Evolutionary conservation across 2,888 invertebrate genomes (phyloP).

Genomic region (Trachelus troglodyta): DNA sequence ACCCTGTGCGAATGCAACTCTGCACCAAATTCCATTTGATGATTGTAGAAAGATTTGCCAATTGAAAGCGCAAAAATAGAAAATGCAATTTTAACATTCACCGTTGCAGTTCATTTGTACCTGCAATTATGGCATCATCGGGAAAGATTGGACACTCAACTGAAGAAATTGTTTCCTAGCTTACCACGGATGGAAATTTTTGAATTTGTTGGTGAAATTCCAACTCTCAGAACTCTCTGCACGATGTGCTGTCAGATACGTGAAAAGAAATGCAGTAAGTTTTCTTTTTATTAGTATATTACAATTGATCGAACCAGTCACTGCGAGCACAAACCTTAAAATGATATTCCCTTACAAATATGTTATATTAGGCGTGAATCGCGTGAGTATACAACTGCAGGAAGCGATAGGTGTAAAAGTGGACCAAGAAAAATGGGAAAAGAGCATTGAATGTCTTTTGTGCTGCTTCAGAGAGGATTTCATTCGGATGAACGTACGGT

Average conservation of each 20-base stretch:
- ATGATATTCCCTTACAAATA: slow-evolving; percentile 12
- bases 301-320: too few species aligned
- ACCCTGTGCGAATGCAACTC: too few species aligned
- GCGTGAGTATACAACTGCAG: slow-evolving; percentile 38
- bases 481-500: slow-evolving; percentile 30
- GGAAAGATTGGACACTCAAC: slow-evolving; percentile 36
- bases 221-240: slow-evolving; percentile 36
- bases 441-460: slow-evolving; percentile 29
- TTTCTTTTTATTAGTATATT: neutral
- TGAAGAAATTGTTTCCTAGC: slow-evolving; percentile 31
- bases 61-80: neutral
- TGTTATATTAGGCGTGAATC: slow-evolving; percentile 27
- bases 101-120: slow-evolving; percentile 33
- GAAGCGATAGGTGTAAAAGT: slow-evolving; percentile 23
- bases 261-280: slow-evolving; percentile 35
- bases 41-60: neutral
- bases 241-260: slow-evolving; percentile 41
- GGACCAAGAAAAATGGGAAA: slow-evolving; percentile 28
- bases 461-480: slow-evolving; percentile 35
- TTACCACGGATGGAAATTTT: slow-evolving; percentile 35
- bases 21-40: neutral
- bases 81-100: neutral
- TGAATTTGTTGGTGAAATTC: slow-evolving; percentile 43
- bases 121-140: slow-evolving; percentile 46
- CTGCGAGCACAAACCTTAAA: too few species aligned